Conservation (phyloP, 2,888 invertebrate species). For the Leistus spinibarbis region DNA sequence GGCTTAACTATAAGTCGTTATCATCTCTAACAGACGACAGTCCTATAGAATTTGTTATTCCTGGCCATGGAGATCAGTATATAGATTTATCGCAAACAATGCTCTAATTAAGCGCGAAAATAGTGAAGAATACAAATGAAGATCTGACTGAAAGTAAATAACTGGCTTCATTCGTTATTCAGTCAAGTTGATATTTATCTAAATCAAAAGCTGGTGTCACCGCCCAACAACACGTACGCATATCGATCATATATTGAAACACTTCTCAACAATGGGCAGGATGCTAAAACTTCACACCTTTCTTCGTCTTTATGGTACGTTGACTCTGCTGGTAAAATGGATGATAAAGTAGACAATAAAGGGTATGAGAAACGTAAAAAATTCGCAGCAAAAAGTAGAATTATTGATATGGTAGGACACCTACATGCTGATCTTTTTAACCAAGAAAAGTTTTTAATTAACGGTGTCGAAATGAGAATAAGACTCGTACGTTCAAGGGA, state of each 20-base stretch:
- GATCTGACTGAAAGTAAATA: slow-evolving; percentile 33
- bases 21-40: slow-evolving; percentile 44
- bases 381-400: background rate
- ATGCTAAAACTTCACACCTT: slow-evolving; percentile 43
- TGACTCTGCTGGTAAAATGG: slow-evolving; percentile 40
- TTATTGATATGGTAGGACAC: background rate
- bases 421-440: background rate
- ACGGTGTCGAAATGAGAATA: no score
- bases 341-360: background rate
- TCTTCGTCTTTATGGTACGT: slow-evolving; percentile 39
- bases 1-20: slow-evolving; percentile 45
- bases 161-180: slow-evolving; percentile 44
- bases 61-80: slow-evolving; percentile 45
- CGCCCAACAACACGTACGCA: slow-evolving; percentile 44
- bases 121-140: slow-evolving; percentile 30
- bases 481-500: background rate
- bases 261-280: slow-evolving; percentile 42
- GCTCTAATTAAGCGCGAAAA: slow-evolving; percentile 41
- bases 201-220: slow-evolving; percentile 46
- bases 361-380: background rate
- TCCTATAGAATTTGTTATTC: slow-evolving; percentile 45
- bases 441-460: background rate
- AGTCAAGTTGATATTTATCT: slow-evolving; percentile 45
- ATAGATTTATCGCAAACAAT: slow-evolving; percentile 44
- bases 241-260: slow-evolving; percentile 46